Conservation (phyloP, 2,797 vertebrate genomes). For the Tragelaphus eurycerus region DNA sequence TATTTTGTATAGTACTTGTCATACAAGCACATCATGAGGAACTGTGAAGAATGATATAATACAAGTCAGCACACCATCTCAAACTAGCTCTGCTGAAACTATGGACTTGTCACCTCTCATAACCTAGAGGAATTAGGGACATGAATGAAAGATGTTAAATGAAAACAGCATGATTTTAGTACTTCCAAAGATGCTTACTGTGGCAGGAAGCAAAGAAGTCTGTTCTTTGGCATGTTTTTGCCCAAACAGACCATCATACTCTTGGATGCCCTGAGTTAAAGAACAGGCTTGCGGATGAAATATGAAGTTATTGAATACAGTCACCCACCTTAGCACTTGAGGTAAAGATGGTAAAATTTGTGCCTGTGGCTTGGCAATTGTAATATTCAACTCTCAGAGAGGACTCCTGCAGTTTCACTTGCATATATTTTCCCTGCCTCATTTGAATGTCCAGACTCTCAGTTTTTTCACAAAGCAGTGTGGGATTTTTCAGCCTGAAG, state of each 20-base stretch:
- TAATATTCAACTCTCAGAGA: not conserved
- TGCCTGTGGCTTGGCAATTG: not conserved
- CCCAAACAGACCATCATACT: not conserved
- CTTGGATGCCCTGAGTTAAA: not conserved
- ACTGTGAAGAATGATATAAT: not conserved
- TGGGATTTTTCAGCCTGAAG: not conserved
- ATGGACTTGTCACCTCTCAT: not conserved
- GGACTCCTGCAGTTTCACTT: not conserved
- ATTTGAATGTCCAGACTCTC: not conserved
- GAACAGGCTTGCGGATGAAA: not conserved
- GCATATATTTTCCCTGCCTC: not conserved
- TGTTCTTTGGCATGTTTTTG: not conserved
- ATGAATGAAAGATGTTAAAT: not conserved
- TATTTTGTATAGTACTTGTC: constrained; percentile 23
- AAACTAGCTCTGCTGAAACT: not conserved
- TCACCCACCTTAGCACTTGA: not conserved
- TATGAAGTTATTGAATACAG: not conserved
- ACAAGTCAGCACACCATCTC: not conserved
- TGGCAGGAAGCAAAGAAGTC: not conserved
- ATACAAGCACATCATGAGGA: not conserved
- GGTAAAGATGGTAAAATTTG: not conserved
- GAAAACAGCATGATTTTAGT: not conserved
- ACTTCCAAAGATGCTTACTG: not conserved
- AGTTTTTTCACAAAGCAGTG: not conserved
- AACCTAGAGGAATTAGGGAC: not conserved